Base-by-base conservation (phyloP, 1,140 invertebrate genomes). In the Tetragnatha versicolor region DNA sequence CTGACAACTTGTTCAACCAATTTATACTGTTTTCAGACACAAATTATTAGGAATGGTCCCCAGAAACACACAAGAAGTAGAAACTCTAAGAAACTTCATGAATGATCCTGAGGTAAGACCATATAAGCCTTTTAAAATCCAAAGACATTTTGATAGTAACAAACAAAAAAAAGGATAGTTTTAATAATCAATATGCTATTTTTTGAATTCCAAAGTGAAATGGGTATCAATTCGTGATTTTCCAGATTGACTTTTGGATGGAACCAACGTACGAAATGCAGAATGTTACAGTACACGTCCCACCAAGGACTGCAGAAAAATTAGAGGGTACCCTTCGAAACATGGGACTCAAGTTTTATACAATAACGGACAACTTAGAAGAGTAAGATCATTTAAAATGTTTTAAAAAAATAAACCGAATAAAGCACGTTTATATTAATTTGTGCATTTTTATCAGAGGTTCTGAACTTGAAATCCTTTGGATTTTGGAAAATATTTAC, bases 281-380 rank as follows among this genome's bases (percentile, higher is more conserved):
- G 49, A 80, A 80, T 22, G 79, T 80, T 5, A 68, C 69, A 3
- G 14, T 80, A 2, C 79, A 75, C 14, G 31, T 75, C 0, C 22
- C 69, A 2, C 60, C 60, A 0, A 10, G 47, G 3, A 14, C 33
- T 0, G 35, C 27, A 0, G 3, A 37, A n/a, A 39, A 55, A 27
- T 17, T 80, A 22, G 69, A 73, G 27, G 33, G 27, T 0, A 35
- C 27, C 3, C 70, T 80, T 6, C 27, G 49, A 17, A 33, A 39
- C n/a, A 53, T 49, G 14, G 69, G 79, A 5, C n/a, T 80, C 3
- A n/a, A 51, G 0, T 80, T 47, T 7, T 68, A 80, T 17, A 75
- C 69, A 1, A 73, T 80, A 7, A 80, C 79, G 3, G 69, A 80
- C 2, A 65, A 80, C 14, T 37, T 80, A 10, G 58, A 80, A 75